A percentile compares a stretch with the other conserved stretches of the same genome.
phyloP scores from a whole-genome alignment of 2,888 invertebrate genomes.

The Exephanes ischioxanthus region DNA sequence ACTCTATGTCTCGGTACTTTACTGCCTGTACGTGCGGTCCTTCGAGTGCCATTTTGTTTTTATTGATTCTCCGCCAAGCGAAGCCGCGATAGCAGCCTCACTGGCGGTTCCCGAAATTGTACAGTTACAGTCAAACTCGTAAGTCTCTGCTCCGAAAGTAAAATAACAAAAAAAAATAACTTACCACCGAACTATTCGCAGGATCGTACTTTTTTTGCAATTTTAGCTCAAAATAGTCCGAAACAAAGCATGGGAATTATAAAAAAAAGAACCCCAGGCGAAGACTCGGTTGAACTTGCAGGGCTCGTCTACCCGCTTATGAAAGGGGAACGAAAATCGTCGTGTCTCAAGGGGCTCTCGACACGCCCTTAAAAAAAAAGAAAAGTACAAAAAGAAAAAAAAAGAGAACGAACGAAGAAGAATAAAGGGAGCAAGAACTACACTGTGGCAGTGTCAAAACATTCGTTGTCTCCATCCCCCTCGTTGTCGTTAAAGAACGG shows the following conservation, averaged over 20 bases:
- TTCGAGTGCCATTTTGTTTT: slow-evolving; percentile 26
- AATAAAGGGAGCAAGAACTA: slow-evolving; percentile 38
- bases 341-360: slow-evolving; percentile 67
- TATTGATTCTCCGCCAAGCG: slow-evolving; percentile 24
- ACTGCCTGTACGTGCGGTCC: slow-evolving; percentile 5
- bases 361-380: slow-evolving; percentile 61
- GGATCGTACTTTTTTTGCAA: background rate
- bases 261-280: slow-evolving; percentile 10
- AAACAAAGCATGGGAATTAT: slow-evolving; percentile 18
- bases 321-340: slow-evolving; percentile 56
- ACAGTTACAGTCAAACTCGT: background rate
- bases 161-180: background rate
- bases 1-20: slow-evolving; percentile 22
- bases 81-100: background rate
- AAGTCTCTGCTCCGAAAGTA: background rate
- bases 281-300: slow-evolving; percentile 46
- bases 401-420: slow-evolving; percentile 11
- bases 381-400: slow-evolving; percentile 25
- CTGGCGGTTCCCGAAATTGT: background rate
- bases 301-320: slow-evolving; percentile 27
- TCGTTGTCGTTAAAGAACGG: slow-evolving; percentile 16
- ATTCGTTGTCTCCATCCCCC: slow-evolving; percentile 55
- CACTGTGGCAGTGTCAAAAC: slow-evolving; percentile 61
- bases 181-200: background rate
- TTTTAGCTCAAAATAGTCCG: background rate